Base-by-base conservation (phyloP, 2,888 invertebrate genomes). In the Clusia tigrina region DNA sequence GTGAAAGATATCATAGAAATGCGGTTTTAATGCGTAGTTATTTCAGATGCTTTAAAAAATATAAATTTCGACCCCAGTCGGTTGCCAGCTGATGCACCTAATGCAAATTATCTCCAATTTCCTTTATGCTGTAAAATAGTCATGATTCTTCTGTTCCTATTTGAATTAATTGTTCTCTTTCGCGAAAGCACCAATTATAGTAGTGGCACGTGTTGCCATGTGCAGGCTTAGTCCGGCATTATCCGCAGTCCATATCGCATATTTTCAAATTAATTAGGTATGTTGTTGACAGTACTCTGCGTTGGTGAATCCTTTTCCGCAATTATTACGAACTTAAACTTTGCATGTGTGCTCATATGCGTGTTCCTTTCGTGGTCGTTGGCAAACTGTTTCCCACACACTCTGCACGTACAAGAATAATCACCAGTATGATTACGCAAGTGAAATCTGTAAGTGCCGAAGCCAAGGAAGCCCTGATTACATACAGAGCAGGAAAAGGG, bases 291-390 rank as follows among this genome's bases (percentile, higher is more conserved):
- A 51, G 0, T 76, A 76, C 62, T 77, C 76, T 2, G 76, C 71
- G 54, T 71, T 77, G 1, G 76, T 77, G 12, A 75, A 75, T 0
- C 74, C 60, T 22, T 77, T 75, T 1, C 79, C 79, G 53, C 79
- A 80, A n/a, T 78, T 71, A 9, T 80, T 79, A 52, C 78, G 80
- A 2, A 79, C 73, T 60, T 74, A 80, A 15, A 79, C 80, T 32
- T 79, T 81, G 81, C 79, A 51, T 80, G 79, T 15, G 74, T 73
- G 23, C 79, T 79, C 65, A 77, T 68, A 58, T 80, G 79, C 0
- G 65, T 60, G 46, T 69, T 75, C 3, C 80, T 55, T 55, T 80
- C 80, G 32, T 74, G 76, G 3, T 71, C 68, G 25, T 78, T 79
- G 1, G 81, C 78, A 46, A 74, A 80, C 1, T 71, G 74, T 5